Evolutionary conservation across 2,888 invertebrate genomes (phyloP), one percentile per base, ranked within the genome.

Genomic region (Gastrophysa polygoni): DNA sequence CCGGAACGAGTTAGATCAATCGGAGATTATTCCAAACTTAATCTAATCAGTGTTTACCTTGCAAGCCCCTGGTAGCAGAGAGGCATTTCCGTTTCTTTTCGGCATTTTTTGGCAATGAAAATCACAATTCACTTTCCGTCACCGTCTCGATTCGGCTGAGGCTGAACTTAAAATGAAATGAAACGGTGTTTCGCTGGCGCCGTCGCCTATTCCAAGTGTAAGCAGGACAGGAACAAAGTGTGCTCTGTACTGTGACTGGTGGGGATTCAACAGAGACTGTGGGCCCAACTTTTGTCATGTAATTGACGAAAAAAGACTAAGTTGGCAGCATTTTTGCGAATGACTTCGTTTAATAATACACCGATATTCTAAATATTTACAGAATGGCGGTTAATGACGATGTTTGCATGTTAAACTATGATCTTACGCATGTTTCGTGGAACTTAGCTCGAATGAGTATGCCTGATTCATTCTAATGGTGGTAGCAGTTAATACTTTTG

Each of bases 51-150:
- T n/a, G n/a, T 63, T 72, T 77, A 77, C 77, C 77, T 77, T 78
- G 73, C 71, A 76, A 64, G 71, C 75, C 73, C 71, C 73, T 29
- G 74, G 74, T 38, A 77, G 73, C 50, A 74, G 74, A 28, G 67
- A 71, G 16, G 68, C 61, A 49, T 63, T 62, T 68, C 74, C 73
- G 61, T 69, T 71, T 69, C 74, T 76, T 57, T 72, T 74, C 44
- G 73, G 71, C 77, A 77, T 77, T 68, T 72, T 74, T 67, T 61
- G 66, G 18, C 49, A 57, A 60, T n/a, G n/a, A 60, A 60, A 62
- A 63, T 62, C 66, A 68, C 64, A 69, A 68, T n/a, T 57, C 61
- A 67, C 64, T 61, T 56, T 47, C 17, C 51, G 56, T 32, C 60
- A 67, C 64, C 14, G 63, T 67, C 67, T 62, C 58, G 14, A 51